These are phyloP conservation scores for Dasypus novemcinctus DNA, from an alignment of 2,113 vertebrate species.

Conservation along the genomic window DNA sequence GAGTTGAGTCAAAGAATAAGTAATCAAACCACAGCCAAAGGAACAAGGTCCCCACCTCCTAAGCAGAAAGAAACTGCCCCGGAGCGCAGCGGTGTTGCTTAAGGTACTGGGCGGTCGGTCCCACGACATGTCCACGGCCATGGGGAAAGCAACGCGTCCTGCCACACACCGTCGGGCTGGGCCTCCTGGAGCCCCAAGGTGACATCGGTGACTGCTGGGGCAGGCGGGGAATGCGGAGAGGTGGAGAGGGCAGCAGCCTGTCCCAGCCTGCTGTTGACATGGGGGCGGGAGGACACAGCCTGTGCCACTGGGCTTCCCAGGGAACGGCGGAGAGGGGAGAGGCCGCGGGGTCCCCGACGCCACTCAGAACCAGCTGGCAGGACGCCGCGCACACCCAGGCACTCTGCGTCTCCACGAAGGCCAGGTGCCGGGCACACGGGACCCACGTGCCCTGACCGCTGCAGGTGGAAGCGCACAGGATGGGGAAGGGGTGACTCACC, in stretches of 20 bases:
- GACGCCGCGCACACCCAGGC: background rate
- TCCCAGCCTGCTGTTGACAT: background rate
- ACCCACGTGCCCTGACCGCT: no score
- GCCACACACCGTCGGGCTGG: background rate
- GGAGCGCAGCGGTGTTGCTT: background rate
- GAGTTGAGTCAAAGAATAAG: background rate
- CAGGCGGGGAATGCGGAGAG: rapidly evolving
- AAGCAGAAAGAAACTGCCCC: background rate
- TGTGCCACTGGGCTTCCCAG: background rate
- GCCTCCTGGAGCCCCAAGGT: background rate
- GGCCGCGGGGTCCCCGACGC: background rate
- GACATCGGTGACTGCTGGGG: background rate
- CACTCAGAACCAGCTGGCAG: background rate
- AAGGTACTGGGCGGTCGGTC: no score
- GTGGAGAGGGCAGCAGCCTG: background rate
- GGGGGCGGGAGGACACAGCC: no score
- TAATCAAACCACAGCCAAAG: background rate
- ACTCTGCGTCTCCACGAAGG: rapidly evolving
- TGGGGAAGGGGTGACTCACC: no score
- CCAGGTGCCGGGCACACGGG: no score
- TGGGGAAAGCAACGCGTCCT: background rate
- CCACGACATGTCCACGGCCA: background rate
- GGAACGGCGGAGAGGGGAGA: background rate
- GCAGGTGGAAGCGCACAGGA: rapidly evolving
- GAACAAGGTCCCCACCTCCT: background rate